Conservation (phyloP, 2,888 invertebrate genomes). For the Hypselothyrea guttata region DNA sequence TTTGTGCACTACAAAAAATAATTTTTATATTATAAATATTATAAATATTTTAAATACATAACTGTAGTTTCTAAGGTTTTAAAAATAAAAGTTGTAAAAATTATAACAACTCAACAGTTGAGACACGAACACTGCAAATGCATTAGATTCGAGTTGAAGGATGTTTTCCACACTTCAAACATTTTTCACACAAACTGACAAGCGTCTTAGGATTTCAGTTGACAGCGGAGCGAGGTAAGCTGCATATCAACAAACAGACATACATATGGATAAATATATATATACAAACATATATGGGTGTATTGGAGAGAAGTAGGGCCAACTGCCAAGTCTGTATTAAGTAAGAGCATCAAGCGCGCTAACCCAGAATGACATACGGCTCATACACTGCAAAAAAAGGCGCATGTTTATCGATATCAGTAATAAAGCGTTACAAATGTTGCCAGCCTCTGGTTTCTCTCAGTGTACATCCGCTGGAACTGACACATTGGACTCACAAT, state of each 20-base stretch:
- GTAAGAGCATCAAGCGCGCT: constrained; percentile 47
- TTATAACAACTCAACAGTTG: constrained; percentile 5
- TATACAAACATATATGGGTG: constrained; percentile 3
- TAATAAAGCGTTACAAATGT: too few relatives aligned
- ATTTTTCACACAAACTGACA: constrained; percentile 46
- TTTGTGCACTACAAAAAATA: too few relatives aligned
- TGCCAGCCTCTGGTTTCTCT: too few relatives aligned
- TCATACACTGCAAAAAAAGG: too few relatives aligned
- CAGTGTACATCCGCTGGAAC: constrained; percentile 34
- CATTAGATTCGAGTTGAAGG: constrained; percentile 44
- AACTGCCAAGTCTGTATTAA: constrained; percentile 37
- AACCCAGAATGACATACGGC: constrained; percentile 48
- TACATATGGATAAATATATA: constrained; percentile 15
- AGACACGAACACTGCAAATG: constrained; percentile 49
- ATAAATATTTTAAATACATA: too few relatives aligned
- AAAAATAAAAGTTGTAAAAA: too few relatives aligned
- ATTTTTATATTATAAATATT: too few relatives aligned
- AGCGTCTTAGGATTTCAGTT: constrained; percentile 54
- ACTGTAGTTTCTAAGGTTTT: too few relatives aligned
- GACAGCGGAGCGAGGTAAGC: constrained; percentile 55
- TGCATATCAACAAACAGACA: constrained; percentile 29
- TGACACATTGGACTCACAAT: constrained; percentile 49
- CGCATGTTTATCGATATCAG: too few relatives aligned
- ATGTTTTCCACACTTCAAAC: constrained; percentile 47
- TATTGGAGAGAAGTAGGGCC: constrained; percentile 4